Evolutionary conservation across 2,797 vertebrate species (phyloP).

Genomic region (Peromyscus nudipes): DNA sequence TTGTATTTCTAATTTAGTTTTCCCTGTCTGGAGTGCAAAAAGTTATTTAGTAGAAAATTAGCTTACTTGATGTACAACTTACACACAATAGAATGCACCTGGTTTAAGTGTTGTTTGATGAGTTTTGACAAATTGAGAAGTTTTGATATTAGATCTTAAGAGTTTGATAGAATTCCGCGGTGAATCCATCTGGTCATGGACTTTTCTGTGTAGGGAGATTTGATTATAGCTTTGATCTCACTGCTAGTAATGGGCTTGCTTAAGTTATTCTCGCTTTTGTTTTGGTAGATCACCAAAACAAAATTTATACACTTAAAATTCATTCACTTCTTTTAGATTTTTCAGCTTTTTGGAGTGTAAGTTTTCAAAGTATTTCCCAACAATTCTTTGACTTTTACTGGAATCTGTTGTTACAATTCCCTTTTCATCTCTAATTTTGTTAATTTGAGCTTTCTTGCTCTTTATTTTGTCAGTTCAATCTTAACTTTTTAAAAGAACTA

Average conservation of each 20-base stretch:
- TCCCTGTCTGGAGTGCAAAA: background rate
- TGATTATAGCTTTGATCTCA: background rate
- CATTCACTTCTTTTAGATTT: background rate
- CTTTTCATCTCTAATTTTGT: background rate
- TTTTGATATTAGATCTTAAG: background rate
- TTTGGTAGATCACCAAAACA: background rate
- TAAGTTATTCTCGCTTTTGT: background rate
- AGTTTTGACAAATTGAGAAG: constrained; percentile 8
- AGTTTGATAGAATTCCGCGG: background rate
- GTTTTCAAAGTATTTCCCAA: background rate
- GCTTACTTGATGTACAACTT: background rate
- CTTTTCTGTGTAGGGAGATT: background rate
- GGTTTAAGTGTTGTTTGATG: constrained; percentile 4
- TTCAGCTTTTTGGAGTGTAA: background rate
- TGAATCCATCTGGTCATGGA: background rate
- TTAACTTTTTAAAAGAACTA: background rate
- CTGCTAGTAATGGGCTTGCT: background rate
- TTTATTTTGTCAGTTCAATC: background rate
- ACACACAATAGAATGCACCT: background rate
- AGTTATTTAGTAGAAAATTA: background rate
- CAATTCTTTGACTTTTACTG: background rate
- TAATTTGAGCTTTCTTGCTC: background rate
- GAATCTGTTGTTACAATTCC: background rate
- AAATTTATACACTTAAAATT: background rate
- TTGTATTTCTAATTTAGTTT: background rate